These are phyloP conservation scores for Drosophila parthenogenetica DNA, from an alignment of 2,888 invertebrate genomes.

Conservation along the genomic window DNA sequence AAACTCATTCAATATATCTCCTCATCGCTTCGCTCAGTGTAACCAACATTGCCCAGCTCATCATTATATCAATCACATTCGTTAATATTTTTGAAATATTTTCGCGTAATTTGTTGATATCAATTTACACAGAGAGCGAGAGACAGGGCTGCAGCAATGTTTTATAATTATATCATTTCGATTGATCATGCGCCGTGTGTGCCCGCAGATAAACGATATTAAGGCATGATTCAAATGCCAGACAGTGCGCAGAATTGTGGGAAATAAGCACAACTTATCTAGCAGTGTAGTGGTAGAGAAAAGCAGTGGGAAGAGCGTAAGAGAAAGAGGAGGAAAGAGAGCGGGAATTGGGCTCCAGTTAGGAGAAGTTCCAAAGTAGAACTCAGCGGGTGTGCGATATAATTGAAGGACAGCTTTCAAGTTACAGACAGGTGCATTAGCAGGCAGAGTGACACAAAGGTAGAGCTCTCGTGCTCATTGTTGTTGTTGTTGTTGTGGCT, in stretches of 20 bases:
- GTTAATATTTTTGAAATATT: conserved; percentile 80
- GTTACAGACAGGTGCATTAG: conserved; percentile 74
- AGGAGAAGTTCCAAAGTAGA: conserved; percentile 46
- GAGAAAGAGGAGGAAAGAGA: background rate
- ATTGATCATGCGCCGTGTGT: conserved; percentile 75
- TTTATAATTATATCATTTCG: conserved; percentile 80
- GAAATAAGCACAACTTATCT: conserved; percentile 36
- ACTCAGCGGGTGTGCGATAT: conserved; percentile 78
- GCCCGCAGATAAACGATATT: conserved; percentile 41
- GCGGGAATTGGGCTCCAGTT: conserved; percentile 55
- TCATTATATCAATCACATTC: conserved; percentile 80
- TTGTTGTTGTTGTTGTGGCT: conserved; percentile 24
- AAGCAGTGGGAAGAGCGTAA: background rate
- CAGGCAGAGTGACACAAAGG: conserved; percentile 17
- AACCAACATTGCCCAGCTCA: conserved; percentile 62
- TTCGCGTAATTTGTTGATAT: conserved; percentile 82
- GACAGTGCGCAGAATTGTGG: conserved; percentile 33
- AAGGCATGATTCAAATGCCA: conserved; percentile 57
- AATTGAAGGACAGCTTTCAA: conserved; percentile 71
- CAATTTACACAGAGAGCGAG: conserved; percentile 70
- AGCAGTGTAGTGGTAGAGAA: conserved; percentile 42
- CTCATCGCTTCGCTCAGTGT: conserved; percentile 48
- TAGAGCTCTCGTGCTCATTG: conserved; percentile 16
- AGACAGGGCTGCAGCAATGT: conserved; percentile 15
- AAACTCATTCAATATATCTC: too few relatives aligned